These are phyloP conservation scores for Porites rus DNA, from an alignment of 92 coral and sea anemone genomes.

Conservation along the genomic window DNA sequence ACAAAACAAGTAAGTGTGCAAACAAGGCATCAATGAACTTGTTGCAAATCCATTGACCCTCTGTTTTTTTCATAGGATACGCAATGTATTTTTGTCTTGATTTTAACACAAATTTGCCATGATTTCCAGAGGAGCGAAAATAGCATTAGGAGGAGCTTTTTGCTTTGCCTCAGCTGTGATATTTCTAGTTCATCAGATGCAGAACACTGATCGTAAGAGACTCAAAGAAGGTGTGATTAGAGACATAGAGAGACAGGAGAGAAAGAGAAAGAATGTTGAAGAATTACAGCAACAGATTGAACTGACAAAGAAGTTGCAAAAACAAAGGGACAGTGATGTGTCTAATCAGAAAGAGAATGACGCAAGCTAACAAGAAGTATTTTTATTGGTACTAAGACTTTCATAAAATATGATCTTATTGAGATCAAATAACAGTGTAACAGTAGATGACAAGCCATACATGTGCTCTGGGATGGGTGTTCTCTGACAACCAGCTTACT, in stretches of 20 bases:
- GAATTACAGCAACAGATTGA: conserved; percentile 82
- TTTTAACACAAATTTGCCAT: conserved; percentile 11
- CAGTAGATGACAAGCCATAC: background rate
- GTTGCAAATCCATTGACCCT: no score
- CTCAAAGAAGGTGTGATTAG: conserved; percentile 91
- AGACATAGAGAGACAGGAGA: conserved; percentile 91
- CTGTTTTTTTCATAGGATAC: no score
- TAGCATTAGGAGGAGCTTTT: conserved; percentile 82
- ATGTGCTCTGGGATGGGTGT: no score
- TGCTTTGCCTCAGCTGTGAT: conserved; percentile 85
- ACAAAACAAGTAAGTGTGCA: no score
- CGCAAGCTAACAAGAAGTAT: background rate
- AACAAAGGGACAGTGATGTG: conserved; percentile 69
- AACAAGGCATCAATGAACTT: no score
- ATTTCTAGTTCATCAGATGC: conserved; percentile 86
- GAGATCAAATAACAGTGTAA: background rate
- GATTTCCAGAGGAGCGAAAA: conserved; percentile 85
- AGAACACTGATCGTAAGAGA: conserved; percentile 85
- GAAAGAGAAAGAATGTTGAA: conserved; percentile 71
- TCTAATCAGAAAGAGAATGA: background rate
- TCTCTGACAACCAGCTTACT: no score
- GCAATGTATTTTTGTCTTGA: no score
- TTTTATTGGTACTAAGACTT: background rate
- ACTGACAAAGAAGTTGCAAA: conserved; percentile 69
- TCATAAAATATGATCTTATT: background rate